Base-by-base conservation (phyloP, 2,113 vertebrate genomes). In the Sigmodon hispidus region DNA sequence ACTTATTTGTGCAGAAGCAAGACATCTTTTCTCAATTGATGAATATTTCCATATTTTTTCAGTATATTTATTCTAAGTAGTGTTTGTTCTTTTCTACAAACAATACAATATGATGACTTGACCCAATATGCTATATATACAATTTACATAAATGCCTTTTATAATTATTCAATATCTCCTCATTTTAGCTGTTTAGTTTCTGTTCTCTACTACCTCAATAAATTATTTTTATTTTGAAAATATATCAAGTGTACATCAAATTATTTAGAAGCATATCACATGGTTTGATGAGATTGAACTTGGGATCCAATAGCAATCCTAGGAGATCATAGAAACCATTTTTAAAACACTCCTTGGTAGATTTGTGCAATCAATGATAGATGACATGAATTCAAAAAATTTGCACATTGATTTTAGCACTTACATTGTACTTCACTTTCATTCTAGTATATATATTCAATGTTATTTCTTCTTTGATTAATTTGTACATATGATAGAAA, bases 141-240 rank as follows among this genome's bases (percentile, higher is more conserved):
- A 73, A 29, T 84, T 61, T 85, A 48, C 63, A 73, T 24, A 76
- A 69, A 31, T 12, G 9, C 40, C 55, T 70, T 91, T 26, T 73
- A 63, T 81, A 95, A 80, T 50, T 85, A 16, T 65, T 85, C 69
- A 52, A 69, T 17, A 40, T 43, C 34, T 92, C 77, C 10, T 59
- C 16, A 21, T 45, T 40, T 57, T 55, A 84, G 55, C 70, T 80
- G 17, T 63, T 70, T 59, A 50, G 5, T 48, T 80, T 93, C 36
- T 88, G 24, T 21, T 0, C 36, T 73, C 24, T 31, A 72, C 26
- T 34, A 79, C 24, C 17, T 50, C 43, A 1, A 48, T 75, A 87
- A 92, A 1, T 63, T 59, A 67, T 45, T 89, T 94, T 29, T 63
- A 61, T 40, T 91, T 95, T 85, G 16, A 77, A 93, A 52, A 45